Conservation (phyloP, 2,888 invertebrate species). For the Apantesis nais region DNA sequence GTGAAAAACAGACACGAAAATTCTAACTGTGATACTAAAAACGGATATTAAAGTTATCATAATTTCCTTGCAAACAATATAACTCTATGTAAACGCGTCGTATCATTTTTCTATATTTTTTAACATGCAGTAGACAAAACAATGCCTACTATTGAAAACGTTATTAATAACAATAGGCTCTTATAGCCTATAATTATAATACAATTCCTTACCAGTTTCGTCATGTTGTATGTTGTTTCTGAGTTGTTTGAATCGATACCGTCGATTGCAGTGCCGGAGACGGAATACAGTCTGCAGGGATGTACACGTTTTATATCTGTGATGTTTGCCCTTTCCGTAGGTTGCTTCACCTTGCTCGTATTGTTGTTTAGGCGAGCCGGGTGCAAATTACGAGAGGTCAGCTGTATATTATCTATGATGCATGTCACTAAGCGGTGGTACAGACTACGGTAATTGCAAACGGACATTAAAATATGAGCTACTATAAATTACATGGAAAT, state of each 20-base stretch:
- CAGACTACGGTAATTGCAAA: neutral
- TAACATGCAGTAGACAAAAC: constrained; percentile 8
- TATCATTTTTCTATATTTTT: neutral
- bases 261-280: constrained; percentile 57
- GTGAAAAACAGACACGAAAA: neutral
- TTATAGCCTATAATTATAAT: constrained; percentile 12
- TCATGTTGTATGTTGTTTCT: constrained; percentile 51
- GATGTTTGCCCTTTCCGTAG: constrained; percentile 77
- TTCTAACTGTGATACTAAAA: neutral
- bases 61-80: neutral
- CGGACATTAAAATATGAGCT: neutral
- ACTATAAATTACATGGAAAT: neutral
- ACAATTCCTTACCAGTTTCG: constrained; percentile 70
- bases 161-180: constrained; percentile 34
- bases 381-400: constrained; percentile 56
- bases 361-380: constrained; percentile 66
- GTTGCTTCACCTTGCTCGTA: constrained; percentile 81
- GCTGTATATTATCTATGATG: constrained; percentile 42
- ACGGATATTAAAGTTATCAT: neutral
- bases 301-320: constrained; percentile 79
- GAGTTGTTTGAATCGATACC: constrained; percentile 59
- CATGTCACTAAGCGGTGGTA: constrained; percentile 25
- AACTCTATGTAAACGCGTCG: neutral
- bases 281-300: constrained; percentile 71
- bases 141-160: constrained; percentile 30